A percentile compares a stretch with the other conserved stretches of the same genome.
Conservation (phyloP, 35 echinoderm and acorn worm species). For the Eucidaris tribuloides region DNA sequence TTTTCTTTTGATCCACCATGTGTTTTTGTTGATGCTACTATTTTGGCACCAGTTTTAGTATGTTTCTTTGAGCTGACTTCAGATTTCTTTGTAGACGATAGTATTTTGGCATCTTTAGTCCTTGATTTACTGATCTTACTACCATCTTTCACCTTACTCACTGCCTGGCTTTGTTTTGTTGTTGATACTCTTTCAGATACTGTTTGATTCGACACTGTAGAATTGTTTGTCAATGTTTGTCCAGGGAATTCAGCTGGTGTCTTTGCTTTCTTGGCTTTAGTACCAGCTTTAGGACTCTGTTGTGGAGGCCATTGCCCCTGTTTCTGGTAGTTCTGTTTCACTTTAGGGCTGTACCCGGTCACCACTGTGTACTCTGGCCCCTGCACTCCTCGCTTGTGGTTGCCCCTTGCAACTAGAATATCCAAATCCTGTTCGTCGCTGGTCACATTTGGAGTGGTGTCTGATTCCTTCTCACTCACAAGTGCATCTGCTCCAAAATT, state of each 20-base stretch:
- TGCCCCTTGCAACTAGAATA: not conserved
- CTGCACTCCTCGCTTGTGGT: not conserved
- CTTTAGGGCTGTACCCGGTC: conserved; percentile 96
- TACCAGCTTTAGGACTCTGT: conserved; percentile 53
- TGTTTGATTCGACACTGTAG: conserved; percentile 1
- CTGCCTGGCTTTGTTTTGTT: conserved; percentile 16
- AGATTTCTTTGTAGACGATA: conserved; percentile 16
- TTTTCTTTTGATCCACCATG: not conserved
- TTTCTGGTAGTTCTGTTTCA: conserved; percentile 62
- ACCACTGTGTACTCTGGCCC: conserved; percentile 83
- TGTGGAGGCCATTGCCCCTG: conserved; percentile 20
- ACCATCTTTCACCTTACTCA: not conserved
- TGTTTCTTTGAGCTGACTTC: not conserved
- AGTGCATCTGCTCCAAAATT: conserved; percentile 97
- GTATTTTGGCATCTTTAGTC: conserved; percentile 28
- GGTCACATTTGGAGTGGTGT: conserved; percentile 64
- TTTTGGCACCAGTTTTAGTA: not conserved
- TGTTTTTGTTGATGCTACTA: not conserved
- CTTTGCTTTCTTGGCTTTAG: conserved; percentile 61
- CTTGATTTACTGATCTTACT: conserved; percentile 41
- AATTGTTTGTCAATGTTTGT: not conserved
- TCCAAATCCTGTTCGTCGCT: conserved; percentile 93
- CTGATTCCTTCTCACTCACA: conserved; percentile 87
- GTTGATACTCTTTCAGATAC: not conserved
- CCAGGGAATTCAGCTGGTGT: conserved; percentile 1